phyloP scores from a whole-genome alignment of 2,113 vertebrate genomes.

The Vicugna pacos region DNA sequence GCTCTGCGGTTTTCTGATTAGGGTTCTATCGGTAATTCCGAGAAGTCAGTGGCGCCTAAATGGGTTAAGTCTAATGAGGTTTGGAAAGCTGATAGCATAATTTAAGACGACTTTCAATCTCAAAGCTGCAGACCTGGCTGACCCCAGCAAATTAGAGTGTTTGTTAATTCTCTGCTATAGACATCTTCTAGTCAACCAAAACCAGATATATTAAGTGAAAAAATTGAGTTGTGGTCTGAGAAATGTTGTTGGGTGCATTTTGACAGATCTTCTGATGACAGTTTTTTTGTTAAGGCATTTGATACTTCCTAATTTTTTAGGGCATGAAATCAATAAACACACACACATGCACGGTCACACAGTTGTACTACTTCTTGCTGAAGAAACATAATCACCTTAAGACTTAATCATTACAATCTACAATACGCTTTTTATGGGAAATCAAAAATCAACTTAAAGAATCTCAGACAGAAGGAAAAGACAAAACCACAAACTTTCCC shows the following conservation, averaged over 20 bases:
- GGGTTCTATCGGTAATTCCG: slow-evolving; percentile 90
- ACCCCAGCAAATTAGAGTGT: slow-evolving; percentile 87
- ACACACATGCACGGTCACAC: slow-evolving; percentile 59
- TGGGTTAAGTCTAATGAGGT: slow-evolving; percentile 93
- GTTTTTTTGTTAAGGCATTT: slow-evolving; percentile 60
- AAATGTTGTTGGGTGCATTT: slow-evolving; percentile 79
- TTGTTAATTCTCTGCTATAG: slow-evolving; percentile 88
- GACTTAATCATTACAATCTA: slow-evolving; percentile 82
- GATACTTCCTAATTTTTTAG: slow-evolving; percentile 67
- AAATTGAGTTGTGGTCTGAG: slow-evolving; percentile 86
- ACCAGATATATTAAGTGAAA: slow-evolving; percentile 89
- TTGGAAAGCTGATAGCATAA: slow-evolving; percentile 94
- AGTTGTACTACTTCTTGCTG: slow-evolving; percentile 79
- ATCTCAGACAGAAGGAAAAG: slow-evolving; percentile 73
- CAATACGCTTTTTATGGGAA: slow-evolving; percentile 76
- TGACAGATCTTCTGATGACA: slow-evolving; percentile 68
- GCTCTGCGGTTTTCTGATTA: slow-evolving; percentile 91
- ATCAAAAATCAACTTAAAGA: slow-evolving; percentile 84
- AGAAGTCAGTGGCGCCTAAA: slow-evolving; percentile 92
- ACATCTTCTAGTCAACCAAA: slow-evolving; percentile 86
- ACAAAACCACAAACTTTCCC: not conserved
- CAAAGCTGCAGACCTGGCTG: slow-evolving; percentile 85
- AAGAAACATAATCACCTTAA: slow-evolving; percentile 84
- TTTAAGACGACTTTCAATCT: slow-evolving; percentile 86
- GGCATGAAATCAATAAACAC: slow-evolving; percentile 63